Conservation (phyloP, 2,888 invertebrate species). For the Metacarcinus magister region DNA sequence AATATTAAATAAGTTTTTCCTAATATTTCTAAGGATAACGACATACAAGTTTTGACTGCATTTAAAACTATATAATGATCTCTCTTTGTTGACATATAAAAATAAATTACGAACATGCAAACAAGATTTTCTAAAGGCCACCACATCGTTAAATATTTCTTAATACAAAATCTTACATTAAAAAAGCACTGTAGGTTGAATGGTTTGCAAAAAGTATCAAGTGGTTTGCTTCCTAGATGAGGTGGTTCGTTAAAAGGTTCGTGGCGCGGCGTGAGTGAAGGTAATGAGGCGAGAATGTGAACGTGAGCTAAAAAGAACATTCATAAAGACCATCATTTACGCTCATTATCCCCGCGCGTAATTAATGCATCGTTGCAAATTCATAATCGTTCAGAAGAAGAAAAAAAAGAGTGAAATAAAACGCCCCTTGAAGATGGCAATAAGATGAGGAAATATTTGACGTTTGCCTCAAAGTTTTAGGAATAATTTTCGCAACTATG, state of each 20-base stretch:
- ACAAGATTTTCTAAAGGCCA: no score
- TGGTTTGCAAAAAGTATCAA: background rate
- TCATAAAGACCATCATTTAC: background rate
- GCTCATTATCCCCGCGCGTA: background rate
- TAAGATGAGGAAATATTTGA: background rate
- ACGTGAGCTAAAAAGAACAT: background rate
- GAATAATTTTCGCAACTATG: constrained; percentile 12
- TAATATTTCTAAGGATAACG: no score
- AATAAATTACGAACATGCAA: no score
- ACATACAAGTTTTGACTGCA: no score
- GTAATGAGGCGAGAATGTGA: background rate
- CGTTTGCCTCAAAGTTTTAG: background rate
- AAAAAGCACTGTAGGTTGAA: background rate
- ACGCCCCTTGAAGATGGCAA: background rate
- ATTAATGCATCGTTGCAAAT: constrained; percentile 20
- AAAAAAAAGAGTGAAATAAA: background rate
- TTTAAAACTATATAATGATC: no score
- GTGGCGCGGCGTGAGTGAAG: background rate
- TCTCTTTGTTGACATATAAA: no score
- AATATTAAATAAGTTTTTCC: no score
- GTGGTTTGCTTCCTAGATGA: background rate
- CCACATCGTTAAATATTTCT: no score
- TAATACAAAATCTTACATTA: no score
- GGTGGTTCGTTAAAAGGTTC: background rate
- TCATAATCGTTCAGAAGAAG: background rate